Evolutionary conservation across 2,797 vertebrate species (phyloP).

Genomic region (Mastacembelus armatus): DNA sequence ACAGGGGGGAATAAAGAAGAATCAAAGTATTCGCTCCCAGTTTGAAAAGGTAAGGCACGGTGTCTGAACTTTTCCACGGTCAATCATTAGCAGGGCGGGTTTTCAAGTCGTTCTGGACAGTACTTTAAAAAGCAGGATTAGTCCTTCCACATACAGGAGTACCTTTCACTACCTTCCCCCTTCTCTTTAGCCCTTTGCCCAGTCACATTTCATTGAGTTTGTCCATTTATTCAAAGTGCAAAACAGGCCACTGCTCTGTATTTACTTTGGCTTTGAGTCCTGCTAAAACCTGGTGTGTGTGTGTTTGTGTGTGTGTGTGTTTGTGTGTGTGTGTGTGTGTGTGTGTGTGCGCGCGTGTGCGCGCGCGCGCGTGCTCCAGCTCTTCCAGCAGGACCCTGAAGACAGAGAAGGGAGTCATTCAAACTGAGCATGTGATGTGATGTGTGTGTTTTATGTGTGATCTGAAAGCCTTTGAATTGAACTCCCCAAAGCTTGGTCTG

Average conservation of each 20-base stretch:
- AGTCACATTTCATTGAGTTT: slow-evolving; percentile 45
- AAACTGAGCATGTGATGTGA: slow-evolving; percentile 57
- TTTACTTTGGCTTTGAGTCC: slow-evolving; percentile 69
- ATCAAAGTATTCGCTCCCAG: slow-evolving; percentile 29
- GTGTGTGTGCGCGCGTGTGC: slow-evolving; percentile 12
- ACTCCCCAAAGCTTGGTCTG: slow-evolving; percentile 25
- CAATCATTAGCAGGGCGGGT: slow-evolving; percentile 27
- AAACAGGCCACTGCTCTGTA: slow-evolving; percentile 58
- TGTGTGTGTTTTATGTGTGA: slow-evolving; percentile 27
- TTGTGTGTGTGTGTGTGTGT: too few species aligned
- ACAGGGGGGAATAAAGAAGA: neutral
- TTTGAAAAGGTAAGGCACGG: slow-evolving; percentile 70
- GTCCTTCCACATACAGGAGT: slow-evolving; percentile 29
- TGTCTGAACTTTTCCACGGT: slow-evolving; percentile 32
- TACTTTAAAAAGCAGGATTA: slow-evolving; percentile 49
- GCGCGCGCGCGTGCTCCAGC: slow-evolving; percentile 24
- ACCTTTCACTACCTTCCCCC: neutral
- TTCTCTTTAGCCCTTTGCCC: slow-evolving; percentile 24
- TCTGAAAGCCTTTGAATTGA: slow-evolving; percentile 28
- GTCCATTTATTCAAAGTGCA: slow-evolving; percentile 52
- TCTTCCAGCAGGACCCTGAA: slow-evolving; percentile 28
- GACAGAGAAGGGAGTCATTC: slow-evolving; percentile 68
- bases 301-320: slow-evolving; percentile 20
- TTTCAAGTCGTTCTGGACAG: slow-evolving; percentile 29
- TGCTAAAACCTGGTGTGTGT: slow-evolving; percentile 32